A percentile compares a stretch with the other conserved stretches of the same genome.
These are phyloP conservation scores for Ia io DNA, from an alignment of 2,113 vertebrate species.

Conservation along the genomic window DNA sequence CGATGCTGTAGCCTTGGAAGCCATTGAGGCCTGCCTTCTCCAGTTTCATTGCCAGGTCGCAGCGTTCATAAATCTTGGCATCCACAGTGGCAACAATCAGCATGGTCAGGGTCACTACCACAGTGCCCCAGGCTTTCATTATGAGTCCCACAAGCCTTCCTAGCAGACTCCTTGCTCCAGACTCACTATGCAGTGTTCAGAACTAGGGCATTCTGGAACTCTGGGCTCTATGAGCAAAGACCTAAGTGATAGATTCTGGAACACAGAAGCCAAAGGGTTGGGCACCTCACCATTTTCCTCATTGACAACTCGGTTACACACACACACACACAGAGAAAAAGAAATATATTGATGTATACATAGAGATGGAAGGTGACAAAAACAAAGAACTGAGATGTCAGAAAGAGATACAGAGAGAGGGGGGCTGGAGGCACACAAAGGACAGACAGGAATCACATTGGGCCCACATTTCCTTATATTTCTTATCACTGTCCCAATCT, in stretches of 20 bases:
- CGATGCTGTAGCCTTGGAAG: constrained; percentile 66
- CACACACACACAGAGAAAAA: not conserved
- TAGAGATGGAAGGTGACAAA: not conserved
- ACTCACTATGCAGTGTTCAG: not conserved
- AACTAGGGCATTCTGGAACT: constrained; percentile 43
- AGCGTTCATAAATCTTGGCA: constrained; percentile 71
- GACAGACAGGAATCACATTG: not conserved
- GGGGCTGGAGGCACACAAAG: not conserved
- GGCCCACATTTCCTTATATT: not conserved
- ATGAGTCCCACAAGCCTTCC: not conserved
- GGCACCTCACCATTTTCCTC: not conserved
- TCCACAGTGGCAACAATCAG: constrained; percentile 29
- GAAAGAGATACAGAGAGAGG: constrained; percentile 8
- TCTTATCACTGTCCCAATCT: not conserved
- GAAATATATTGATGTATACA: constrained; percentile 2
- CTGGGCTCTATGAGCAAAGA: constrained; percentile 49
- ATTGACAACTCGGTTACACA: not conserved
- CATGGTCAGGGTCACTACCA: constrained; percentile 50
- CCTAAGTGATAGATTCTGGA: constrained; percentile 40
- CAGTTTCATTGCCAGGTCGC: constrained; percentile 76
- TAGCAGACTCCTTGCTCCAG: constrained; percentile 4
- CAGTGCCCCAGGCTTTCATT: constrained; percentile 26
- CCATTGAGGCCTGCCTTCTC: constrained; percentile 66
- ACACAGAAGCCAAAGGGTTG: constrained; percentile 4
- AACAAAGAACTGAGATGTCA: constrained; percentile 25